phyloP scores from a whole-genome alignment of 2,113 vertebrate species.

The Bombycilla garrulus region DNA sequence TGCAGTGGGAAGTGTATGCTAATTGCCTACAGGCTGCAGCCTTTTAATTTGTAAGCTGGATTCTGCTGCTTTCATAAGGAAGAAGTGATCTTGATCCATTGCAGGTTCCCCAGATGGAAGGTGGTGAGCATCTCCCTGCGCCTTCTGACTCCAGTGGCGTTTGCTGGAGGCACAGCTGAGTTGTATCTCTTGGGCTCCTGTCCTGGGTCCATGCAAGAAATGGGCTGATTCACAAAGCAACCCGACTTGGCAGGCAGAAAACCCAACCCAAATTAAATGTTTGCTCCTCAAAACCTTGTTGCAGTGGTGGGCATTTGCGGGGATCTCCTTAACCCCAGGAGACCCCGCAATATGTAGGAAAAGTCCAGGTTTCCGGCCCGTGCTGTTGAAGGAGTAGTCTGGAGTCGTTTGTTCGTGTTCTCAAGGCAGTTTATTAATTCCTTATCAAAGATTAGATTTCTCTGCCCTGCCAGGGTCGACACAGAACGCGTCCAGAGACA shows the following conservation, averaged over 20 bases:
- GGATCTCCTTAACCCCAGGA: too few relatives aligned
- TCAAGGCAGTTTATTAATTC: too few relatives aligned
- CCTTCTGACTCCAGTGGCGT: not conserved
- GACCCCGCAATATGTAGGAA: too few relatives aligned
- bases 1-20: not conserved
- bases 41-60: not conserved
- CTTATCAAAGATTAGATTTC: too few relatives aligned
- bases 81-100: not conserved
- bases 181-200: not conserved
- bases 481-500: too few relatives aligned
- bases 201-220: not conserved
- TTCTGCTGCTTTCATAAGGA: not conserved
- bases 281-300: not conserved
- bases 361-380: too few relatives aligned
- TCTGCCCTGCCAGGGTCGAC: too few relatives aligned
- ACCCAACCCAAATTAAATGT: rapidly evolving
- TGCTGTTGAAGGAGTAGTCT: too few relatives aligned
- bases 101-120: not conserved
- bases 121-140: rapidly evolving
- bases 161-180: not conserved
- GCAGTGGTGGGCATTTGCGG: not conserved
- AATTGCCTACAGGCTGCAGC: not conserved
- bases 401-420: too few relatives aligned
- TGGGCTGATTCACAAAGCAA: not conserved
- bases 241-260: not conserved